Evolutionary conservation across 1,140 invertebrate species (phyloP).

Genomic region (Diachasmimorpha longicaudata): DNA sequence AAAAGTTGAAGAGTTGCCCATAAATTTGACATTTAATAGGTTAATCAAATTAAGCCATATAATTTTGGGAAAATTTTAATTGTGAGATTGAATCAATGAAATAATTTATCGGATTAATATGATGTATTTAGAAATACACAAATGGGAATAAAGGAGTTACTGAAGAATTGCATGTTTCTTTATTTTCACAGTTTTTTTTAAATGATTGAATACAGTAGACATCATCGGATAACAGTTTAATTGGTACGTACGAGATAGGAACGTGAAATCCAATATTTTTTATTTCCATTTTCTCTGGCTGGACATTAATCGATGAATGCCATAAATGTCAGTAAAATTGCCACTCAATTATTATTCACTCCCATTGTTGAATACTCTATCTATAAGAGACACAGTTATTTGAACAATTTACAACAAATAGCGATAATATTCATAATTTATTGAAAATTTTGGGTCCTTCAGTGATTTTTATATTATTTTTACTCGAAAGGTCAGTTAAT

Average conservation of each 20-base stretch:
- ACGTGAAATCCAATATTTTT: too few relatives aligned
- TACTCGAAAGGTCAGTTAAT: background rate
- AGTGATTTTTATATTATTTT: background rate
- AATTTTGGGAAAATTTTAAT: too few relatives aligned
- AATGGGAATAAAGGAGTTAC: background rate
- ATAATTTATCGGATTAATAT: too few relatives aligned
- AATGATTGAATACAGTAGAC: slow-evolving; percentile 24
- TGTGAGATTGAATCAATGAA: too few relatives aligned
- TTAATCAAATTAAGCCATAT: too few relatives aligned
- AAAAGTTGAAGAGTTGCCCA: too few relatives aligned
- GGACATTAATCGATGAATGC: too few relatives aligned
- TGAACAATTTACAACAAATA: slow-evolving; percentile 31
- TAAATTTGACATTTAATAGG: too few relatives aligned
- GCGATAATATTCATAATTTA: slow-evolving; percentile 13
- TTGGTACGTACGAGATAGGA: background rate
- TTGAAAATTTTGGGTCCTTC: background rate
- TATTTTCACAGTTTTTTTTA: slow-evolving; percentile 22
- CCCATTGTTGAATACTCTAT: slow-evolving; percentile 1
- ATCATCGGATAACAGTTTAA: slow-evolving; percentile 14
- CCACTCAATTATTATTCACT: background rate
- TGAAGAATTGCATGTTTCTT: background rate
- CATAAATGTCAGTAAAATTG: slow-evolving; percentile 1
- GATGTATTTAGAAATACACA: background rate
- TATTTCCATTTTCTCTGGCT: too few relatives aligned
- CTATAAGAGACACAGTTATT: slow-evolving; percentile 23